phyloP scores from a whole-genome alignment of 2,888 invertebrate species.

The Synergus umbraculus region DNA sequence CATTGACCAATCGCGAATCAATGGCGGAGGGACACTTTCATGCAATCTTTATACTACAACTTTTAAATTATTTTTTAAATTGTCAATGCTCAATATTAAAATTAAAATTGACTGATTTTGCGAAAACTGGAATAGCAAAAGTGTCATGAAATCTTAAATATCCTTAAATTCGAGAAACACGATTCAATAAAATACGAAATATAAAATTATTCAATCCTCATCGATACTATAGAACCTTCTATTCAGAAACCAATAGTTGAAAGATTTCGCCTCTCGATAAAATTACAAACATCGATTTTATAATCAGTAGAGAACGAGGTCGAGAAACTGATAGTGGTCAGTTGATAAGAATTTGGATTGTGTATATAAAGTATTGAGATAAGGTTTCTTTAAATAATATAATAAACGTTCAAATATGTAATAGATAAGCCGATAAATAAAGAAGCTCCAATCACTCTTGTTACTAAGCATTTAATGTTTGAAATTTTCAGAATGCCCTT shows the following conservation, averaged over 20 bases:
- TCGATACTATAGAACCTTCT: not conserved
- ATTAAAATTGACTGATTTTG: not conserved
- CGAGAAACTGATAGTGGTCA: constrained; percentile 46
- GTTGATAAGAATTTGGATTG: constrained; percentile 7
- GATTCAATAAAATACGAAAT: not conserved
- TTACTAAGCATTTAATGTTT: no score
- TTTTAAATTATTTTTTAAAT: not conserved
- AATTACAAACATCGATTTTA: constrained; percentile 73
- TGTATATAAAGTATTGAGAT: not conserved
- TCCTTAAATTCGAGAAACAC: not conserved
- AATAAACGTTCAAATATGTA: not conserved
- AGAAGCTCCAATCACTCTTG: no score
- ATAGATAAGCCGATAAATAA: not conserved
- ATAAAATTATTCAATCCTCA: not conserved
- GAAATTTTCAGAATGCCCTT: constrained; percentile 71
- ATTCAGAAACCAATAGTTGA: constrained; percentile 38
- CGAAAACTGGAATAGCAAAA: not conserved
- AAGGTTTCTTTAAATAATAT: not conserved
- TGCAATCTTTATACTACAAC: not conserved
- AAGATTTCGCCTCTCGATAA: constrained; percentile 69
- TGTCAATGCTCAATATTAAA: not conserved
- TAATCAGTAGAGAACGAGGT: constrained; percentile 71
- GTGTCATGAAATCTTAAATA: not conserved
- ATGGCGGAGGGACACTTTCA: not conserved
- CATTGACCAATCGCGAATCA: not conserved